Evolutionary conservation across 2,797 vertebrate genomes (phyloP), one percentile per base, ranked within the genome.

Genomic region (Chelon auratus): DNA sequence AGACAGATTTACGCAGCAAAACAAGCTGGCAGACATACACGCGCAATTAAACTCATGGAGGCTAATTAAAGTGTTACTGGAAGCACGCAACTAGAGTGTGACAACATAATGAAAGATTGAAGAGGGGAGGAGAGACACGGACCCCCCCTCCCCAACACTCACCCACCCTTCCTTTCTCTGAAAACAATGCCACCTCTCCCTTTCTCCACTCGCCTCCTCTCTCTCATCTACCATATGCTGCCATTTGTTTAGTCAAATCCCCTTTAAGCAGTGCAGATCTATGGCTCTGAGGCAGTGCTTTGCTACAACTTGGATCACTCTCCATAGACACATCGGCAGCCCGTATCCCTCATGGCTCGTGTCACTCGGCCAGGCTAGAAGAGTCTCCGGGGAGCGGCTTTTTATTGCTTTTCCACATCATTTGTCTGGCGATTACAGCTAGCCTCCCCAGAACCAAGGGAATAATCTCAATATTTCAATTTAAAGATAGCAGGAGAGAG

Each of bases 191-290:
- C 84, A 89, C 87, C 89, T 87, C 87, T 87, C 88, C 86, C 85
- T 77, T 82, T 84, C 89, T 86, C 65, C 79, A 18, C 72, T 85
- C 67, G 47, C 83, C 74, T 71, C 77, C 67, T 74, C 83, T 83
- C 88, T 91, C 92, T 92, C 93, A 93, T 95, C 93, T 94, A 92
- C 94, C 94, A 95, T 95, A 95, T 95, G 94, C 92, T 95, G 92
- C 92, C 91, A 92, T 94, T 95, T 95, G 94, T 94, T 94, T 93
- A 85, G 91, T 93, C 91, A 92, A 94, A 93, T 93, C 91, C 90
- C 90, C 86, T 92, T 94, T 85, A 93, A 92, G 88, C 89, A 78
- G 76, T 58, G 77, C 90, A 82, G 88, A 89, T 91, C 90, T 84
- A 78, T 81, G 87, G 81, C 91, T 90, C 77, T 82, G 80, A 90